Evolutionary conservation across 2,888 invertebrate species (phyloP), one percentile per base, ranked within the genome.

Genomic region (Punctoribates punctum): DNA sequence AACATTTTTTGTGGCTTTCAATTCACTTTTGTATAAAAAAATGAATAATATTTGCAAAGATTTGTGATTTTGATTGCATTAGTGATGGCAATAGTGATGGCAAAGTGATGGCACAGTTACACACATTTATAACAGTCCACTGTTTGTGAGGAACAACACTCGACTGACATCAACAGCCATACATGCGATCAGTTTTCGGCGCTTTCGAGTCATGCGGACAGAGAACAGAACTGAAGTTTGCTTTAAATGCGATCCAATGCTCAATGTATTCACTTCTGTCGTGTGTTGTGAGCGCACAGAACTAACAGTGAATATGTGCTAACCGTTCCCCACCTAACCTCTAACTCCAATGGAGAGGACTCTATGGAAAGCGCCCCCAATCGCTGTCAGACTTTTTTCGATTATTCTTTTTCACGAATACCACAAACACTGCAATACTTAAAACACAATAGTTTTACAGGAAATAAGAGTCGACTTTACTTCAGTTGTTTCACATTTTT

Each of bases 181-280:
- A 65, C 20, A 60, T 60, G 60, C 20, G 67, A 67, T 67, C 15
- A 67, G 67, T 67, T 67, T 67, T 27, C 29, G 67, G 38, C 17
- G 67, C 67, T 42, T 67, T 67, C 34, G 67, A 34, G 29, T 67
- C 67, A 67, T 67, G 67, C 67, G 67, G 67, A 67, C 42, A 67
- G 29, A 25, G 29, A 60, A 25, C 29, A 67, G 67, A 67, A 57
- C 25, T 25, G n/a, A 57, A 60, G 42, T 67, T 38, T 42, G 20
- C 67, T 11, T 42, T 67, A 11, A 17, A 67, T 42, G 67, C 67
- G 67, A 67, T 67, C 67, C 20, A 67, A 67, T 67, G 42, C 27
- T 34, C 67, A 42, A 20, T 67, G 20, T 6, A 67, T 67, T 67
- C 38, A 42, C 38, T 67, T 42, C 42, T n/a, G 20, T 67, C 17